phyloP scores from a whole-genome alignment of 2,113 vertebrate genomes.

The Mesoclemmys tuberculata region DNA sequence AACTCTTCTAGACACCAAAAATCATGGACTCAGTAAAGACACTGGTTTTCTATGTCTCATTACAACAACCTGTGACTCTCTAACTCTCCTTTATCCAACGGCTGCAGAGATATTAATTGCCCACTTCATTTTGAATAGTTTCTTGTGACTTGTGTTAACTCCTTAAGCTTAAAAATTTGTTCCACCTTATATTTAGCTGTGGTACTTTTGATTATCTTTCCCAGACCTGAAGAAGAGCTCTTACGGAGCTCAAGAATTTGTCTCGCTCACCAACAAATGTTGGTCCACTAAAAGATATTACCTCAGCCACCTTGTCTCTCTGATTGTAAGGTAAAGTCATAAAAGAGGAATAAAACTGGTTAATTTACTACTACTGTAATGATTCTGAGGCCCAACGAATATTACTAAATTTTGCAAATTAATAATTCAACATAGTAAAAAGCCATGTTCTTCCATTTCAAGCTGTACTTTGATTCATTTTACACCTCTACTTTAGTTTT shows the following conservation, averaged over 20 bases:
- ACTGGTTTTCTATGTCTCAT: too few species aligned
- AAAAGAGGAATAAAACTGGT: neutral
- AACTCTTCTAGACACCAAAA: too few species aligned
- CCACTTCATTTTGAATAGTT: too few species aligned
- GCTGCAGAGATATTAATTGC: too few species aligned
- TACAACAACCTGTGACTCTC: too few species aligned
- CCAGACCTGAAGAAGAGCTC: neutral
- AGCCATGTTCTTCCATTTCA: rapidly evolving
- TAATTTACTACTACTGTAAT: neutral
- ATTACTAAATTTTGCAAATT: neutral
- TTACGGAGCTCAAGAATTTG: neutral
- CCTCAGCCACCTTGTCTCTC: too few species aligned
- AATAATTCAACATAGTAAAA: neutral
- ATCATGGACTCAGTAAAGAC: too few species aligned
- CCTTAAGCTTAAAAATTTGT: neutral
- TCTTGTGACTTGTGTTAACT: too few species aligned
- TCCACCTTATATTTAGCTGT: neutral
- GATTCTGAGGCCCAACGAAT: neutral
- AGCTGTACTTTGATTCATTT: neutral
- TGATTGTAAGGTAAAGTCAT: neutral
- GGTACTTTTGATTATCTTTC: neutral
- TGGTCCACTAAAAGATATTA: neutral
- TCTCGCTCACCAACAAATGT: neutral
- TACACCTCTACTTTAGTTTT: neutral
- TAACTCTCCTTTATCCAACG: too few species aligned